Base-by-base conservation (phyloP, 2,888 invertebrate genomes). In the Clitarchus hookeri region DNA sequence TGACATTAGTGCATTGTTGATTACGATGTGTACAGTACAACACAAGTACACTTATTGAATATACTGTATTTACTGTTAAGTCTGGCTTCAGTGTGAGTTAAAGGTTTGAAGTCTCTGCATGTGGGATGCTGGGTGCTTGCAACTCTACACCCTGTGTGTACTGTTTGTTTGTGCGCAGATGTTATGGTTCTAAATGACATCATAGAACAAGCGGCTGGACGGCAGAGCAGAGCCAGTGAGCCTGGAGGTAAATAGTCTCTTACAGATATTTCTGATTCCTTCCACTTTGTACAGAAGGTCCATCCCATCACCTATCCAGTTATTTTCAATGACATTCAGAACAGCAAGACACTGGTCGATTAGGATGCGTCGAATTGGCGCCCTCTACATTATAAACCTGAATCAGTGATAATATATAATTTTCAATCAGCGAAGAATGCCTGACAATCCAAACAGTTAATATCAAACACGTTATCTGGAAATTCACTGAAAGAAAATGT, bases 111-210 rank as follows among this genome's bases (percentile, higher is more conserved):
- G 65, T 11, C n/a, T 65, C 19, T 65, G 65, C 65, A 65, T 65
- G 65, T n/a, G 65, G 65, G 19, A n/a, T 23, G 65, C n/a, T 8
- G n/a, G n/a, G 36, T 36, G 82, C 82, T 36, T 82, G 82, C 82
- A 9, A 65, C 65, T 65, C 65, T n/a, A 65, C 65, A 19, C 65
- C 27, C 82, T 83, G 83, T 84, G 65, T 19, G 54, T 48, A 26
- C 27, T 85, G 16, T 83, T 84, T 85, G 85, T 79, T 54, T 86
- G 85, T 88, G 92, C 85, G 88, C 93, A 98, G 98, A 99, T 94
- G 98, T 98, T 88, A 97, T 98, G 97, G 98, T 98, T 90, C 93
- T 98, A 90, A 98, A 98, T 91, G 98, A 98, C 92, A 98, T 99
- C 90, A 97, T 98, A 90, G 98, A 98, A 91, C 98, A 98, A 93